Evolutionary conservation across 2,113 vertebrate genomes (phyloP), one percentile per base, ranked within the genome.

Genomic region (Choloepus hoffmanni): DNA sequence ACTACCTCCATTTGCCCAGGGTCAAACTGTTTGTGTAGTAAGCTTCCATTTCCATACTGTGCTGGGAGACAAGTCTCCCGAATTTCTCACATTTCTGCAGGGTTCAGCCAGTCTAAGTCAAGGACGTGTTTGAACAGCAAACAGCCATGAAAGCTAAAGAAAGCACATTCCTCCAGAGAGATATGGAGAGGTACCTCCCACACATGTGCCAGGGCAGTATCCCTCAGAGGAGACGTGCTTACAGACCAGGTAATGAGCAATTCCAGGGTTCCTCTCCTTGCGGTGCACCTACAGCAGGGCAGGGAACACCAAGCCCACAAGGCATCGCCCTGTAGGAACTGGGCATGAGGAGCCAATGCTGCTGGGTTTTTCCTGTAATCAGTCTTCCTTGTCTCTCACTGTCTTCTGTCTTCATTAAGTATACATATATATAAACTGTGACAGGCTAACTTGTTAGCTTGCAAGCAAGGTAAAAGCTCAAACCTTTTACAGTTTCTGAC

Each of bases 291-390:
- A 65, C 18, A 43, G 33, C n/a, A 73, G 50, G 73, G 43, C 81
- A 62, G n/a, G 40, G 12, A 76, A 40, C n/a, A 30, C 24, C 12
- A 10, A 40, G 62, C 43, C 78, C 33, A 63, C 28, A 43, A 23
- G 0, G 9, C 15, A 14, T 63, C 67, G 84, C 21, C 63, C 43
- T 3, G 1, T 0, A 0, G 89, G 82, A 36, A 14, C 0, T 43
- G 50, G 15, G 3, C 50, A 48, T 13, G 19, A 5, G 2, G n/a
- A 85, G 18, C 16, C 16, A 33, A 33, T 28, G 7, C 9, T 78
- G 30, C 45, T 60, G 21, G 21, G 5, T 68, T 36, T 62, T 63
- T 7, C 0, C 72, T 60, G 14, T 16, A 36, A 40, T 74, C 40
- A 50, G 55, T 7, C 4, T 8, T 26, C 53, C 58, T 9, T 65